Percentiles rank a stretch among this genome's conserved stretches.
Conservation (phyloP, 2,888 invertebrate genomes). For the Phalera bucephala region DNA sequence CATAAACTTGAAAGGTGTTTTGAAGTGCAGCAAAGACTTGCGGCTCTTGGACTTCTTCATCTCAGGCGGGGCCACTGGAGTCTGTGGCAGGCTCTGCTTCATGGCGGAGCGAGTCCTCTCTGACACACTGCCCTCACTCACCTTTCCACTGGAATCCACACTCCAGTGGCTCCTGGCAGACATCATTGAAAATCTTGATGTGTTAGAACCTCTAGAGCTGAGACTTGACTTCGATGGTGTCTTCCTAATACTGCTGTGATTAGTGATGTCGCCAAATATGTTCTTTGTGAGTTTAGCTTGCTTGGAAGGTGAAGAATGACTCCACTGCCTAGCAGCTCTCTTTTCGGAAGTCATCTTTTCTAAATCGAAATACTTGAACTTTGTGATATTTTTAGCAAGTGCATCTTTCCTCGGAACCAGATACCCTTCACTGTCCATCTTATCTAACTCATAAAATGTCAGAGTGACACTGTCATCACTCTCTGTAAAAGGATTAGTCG, state of each 20-base stretch:
- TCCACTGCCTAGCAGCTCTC: conserved; percentile 56
- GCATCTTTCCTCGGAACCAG: conserved; percentile 43
- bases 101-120: conserved; percentile 48
- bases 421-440: conserved; percentile 48
- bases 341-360: conserved; percentile 66
- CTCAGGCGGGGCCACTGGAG: conserved; percentile 54
- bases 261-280: conserved; percentile 61
- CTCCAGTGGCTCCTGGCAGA: conserved; percentile 60
- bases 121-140: conserved; percentile 46
- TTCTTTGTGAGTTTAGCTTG: conserved; percentile 57
- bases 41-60: conserved; percentile 64
- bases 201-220: conserved; percentile 57
- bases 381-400: conserved; percentile 55
- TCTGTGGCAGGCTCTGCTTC: conserved; percentile 47
- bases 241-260: conserved; percentile 55
- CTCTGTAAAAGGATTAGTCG: conserved; percentile 71
- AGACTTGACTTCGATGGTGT: conserved; percentile 70
- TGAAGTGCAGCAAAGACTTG: conserved; percentile 71
- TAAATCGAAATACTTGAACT: conserved; percentile 73
- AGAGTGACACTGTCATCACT: conserved; percentile 78
- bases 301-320: conserved; percentile 69
- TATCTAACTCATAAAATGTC: conserved; percentile 74
- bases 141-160: conserved; percentile 46
- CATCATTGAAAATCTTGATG: conserved; percentile 54
- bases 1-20: conserved; percentile 78